Conservation (phyloP, 2,113 vertebrate species). For the Astur gentilis region DNA sequence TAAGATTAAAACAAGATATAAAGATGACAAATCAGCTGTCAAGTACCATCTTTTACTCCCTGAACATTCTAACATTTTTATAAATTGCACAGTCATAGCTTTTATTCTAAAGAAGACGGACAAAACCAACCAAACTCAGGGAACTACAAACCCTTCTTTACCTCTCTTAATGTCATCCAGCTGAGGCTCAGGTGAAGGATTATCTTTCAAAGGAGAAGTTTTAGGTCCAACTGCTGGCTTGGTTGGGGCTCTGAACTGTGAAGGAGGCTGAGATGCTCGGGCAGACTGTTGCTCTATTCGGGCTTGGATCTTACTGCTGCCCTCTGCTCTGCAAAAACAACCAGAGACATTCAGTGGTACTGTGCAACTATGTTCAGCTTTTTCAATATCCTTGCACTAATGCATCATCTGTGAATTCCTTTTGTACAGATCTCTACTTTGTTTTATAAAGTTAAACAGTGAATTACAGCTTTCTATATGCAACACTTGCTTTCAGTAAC, state of each 20-base stretch:
- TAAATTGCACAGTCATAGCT: neutral
- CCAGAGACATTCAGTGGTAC: neutral
- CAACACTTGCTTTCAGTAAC: neutral
- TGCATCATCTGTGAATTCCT: neutral
- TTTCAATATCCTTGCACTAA: neutral
- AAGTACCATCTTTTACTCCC: neutral
- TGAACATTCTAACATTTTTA: neutral
- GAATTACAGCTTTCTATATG: neutral
- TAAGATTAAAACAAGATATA: neutral
- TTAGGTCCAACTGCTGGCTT: constrained; percentile 89
- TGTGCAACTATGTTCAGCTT: neutral
- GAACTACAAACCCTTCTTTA: constrained; percentile 45
- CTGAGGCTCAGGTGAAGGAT: constrained; percentile 95
- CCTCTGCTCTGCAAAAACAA: constrained; percentile 86
- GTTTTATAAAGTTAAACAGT: neutral
- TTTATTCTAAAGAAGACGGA: neutral
- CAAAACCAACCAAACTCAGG: neutral
- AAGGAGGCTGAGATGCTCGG: constrained; percentile 81
- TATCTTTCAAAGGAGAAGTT: constrained; percentile 92
- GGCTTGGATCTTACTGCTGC: constrained; percentile 98
- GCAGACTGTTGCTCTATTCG: constrained; percentile 92
- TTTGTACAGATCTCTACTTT: neutral
- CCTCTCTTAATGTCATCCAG: constrained; percentile 98
- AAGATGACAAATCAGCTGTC: neutral
- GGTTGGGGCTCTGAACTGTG: constrained; percentile 88